Percentiles rank a stretch among this genome's conserved stretches.
These are phyloP conservation scores for Aphodius sticticus DNA, from an alignment of 2,888 invertebrate genomes.

Conservation along the genomic window DNA sequence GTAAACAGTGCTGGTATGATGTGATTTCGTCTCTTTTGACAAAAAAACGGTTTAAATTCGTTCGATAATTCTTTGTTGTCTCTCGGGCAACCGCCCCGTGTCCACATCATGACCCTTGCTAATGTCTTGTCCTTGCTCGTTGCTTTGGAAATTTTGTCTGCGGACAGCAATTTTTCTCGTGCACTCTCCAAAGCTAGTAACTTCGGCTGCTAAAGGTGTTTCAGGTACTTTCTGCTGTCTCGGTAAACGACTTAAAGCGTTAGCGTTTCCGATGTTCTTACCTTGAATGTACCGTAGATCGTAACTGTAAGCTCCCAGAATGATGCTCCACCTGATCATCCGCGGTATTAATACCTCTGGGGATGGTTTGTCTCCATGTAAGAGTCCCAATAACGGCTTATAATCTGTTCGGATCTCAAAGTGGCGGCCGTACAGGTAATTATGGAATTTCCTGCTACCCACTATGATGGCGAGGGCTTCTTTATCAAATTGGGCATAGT, in stretches of 20 bases:
- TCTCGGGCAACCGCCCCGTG: conserved; percentile 8
- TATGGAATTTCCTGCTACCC: conserved; percentile 11
- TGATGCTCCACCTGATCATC: conserved; percentile 37
- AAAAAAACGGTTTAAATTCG: conserved; percentile 13
- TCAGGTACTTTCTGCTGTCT: conserved; percentile 18
- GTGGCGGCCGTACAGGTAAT: conserved; percentile 20
- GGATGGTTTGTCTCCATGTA: conserved; percentile 41
- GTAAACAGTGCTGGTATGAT: conserved; percentile 11
- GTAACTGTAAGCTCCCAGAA: too few relatives aligned
- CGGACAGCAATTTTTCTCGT: conserved; percentile 4
- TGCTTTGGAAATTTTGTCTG: conserved; percentile 4
- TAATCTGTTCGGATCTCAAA: conserved; percentile 28
- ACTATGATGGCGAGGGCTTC: conserved; percentile 36
- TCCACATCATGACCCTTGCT: conserved; percentile 11
- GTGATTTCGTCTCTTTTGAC: conserved; percentile 19
- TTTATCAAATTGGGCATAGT: conserved; percentile 37
- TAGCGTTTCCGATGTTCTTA: too few relatives aligned
- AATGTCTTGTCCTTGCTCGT: conserved; percentile 4
- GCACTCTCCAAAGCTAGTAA: neutral
- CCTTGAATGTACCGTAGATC: too few relatives aligned
- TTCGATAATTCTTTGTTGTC: conserved; percentile 14
- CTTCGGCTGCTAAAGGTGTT: neutral
- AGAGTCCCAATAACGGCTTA: conserved; percentile 15
- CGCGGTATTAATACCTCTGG: conserved; percentile 48
- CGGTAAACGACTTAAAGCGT: conserved; percentile 44